phyloP scores from a whole-genome alignment of 2,888 invertebrate species.

The Matsumyia berberina region DNA sequence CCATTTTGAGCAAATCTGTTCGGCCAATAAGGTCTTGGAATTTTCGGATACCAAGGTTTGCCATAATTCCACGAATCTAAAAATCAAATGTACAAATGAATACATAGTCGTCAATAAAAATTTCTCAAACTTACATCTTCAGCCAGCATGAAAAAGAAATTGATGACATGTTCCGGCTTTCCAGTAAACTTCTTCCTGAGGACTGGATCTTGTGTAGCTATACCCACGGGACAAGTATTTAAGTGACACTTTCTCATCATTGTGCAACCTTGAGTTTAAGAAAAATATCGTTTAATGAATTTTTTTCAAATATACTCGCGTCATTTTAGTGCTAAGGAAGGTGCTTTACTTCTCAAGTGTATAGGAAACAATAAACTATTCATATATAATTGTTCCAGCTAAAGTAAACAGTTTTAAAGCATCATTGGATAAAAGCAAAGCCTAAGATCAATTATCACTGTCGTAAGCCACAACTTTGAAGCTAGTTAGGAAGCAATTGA shows the following conservation, averaged over 20 bases:
- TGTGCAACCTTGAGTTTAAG: constrained; percentile 89
- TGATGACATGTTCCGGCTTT: constrained; percentile 98
- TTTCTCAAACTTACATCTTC: constrained; percentile 91
- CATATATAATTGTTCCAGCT: too few species aligned
- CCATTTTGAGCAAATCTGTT: constrained; percentile 93
- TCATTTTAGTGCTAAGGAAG: too few species aligned
- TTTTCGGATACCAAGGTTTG: constrained; percentile 93
- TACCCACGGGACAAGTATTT: constrained; percentile 99
- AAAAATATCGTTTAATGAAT: background rate
- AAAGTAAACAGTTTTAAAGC: too few species aligned
- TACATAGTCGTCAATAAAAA: background rate
- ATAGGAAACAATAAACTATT: too few species aligned
- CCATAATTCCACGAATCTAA: constrained; percentile 95
- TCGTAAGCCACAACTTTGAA: too few species aligned
- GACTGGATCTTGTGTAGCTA: constrained; percentile 98
- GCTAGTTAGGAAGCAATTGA: too few species aligned
- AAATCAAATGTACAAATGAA: background rate
- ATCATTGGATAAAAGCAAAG: background rate
- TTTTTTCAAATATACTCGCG: too few species aligned
- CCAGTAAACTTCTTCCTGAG: constrained; percentile 98
- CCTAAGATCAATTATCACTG: too few species aligned
- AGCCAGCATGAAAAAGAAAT: constrained; percentile 98
- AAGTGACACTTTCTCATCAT: constrained; percentile 99
- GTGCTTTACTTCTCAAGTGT: too few species aligned
- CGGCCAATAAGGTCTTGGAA: constrained; percentile 97